Evolutionary conservation across 35 echinoderm and acorn worm genomes (phyloP).

Genomic region (Ophiothrix spiculata): DNA sequence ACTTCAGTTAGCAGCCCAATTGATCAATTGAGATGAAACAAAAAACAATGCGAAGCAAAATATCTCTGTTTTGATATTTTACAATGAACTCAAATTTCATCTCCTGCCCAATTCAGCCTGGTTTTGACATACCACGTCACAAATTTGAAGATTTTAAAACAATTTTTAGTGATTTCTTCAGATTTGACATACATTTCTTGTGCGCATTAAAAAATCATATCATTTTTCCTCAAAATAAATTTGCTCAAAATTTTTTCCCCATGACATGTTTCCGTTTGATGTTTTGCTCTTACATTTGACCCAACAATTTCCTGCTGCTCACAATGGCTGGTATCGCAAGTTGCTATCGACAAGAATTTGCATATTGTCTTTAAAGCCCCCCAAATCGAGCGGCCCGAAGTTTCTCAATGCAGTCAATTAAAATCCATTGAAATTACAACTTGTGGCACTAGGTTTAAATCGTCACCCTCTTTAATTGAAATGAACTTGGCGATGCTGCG

Average conservation of each 20-base stretch:
- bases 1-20: no score
- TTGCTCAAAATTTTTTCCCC: background rate
- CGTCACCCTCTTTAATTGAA: no score
- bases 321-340: background rate
- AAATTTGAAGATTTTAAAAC: background rate
- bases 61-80: no score
- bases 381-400: constrained; percentile 93
- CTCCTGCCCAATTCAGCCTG: no score
- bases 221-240: background rate
- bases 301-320: background rate
- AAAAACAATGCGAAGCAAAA: no score
- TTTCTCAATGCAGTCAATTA: no score
- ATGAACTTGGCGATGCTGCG: no score
- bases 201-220: background rate
- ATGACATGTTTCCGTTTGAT: background rate
- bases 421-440: no score
- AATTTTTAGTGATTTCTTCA: background rate
- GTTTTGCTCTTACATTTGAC: background rate
- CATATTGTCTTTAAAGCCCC: constrained; percentile 95
- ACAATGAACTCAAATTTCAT: no score
- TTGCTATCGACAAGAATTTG: constrained; percentile 70
- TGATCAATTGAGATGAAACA: no score
- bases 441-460: no score
- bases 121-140: no score
- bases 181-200: background rate